phyloP scores from a whole-genome alignment of 2,888 invertebrate species.

The Zelleria hepariella region DNA sequence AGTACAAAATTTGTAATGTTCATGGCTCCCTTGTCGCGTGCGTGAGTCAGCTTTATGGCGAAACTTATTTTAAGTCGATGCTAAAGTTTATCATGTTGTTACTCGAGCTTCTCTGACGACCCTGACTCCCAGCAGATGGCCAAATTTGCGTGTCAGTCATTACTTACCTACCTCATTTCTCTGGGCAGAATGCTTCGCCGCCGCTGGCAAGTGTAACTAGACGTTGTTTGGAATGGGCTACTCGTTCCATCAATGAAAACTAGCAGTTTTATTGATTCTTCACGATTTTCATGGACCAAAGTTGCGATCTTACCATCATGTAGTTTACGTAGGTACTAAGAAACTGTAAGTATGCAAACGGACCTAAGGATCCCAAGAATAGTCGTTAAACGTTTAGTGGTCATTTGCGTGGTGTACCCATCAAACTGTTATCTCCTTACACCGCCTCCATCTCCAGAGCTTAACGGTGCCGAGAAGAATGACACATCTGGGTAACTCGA shows the following conservation, averaged over 20 bases:
- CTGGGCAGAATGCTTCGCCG: too few species aligned
- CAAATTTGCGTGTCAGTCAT: background rate
- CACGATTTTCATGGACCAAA: background rate
- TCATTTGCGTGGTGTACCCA: conserved; percentile 29
- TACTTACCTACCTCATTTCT: background rate
- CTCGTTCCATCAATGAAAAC: too few species aligned
- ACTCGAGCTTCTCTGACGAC: conserved; percentile 5
- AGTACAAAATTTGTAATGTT: background rate
- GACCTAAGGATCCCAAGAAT: conserved; percentile 12
- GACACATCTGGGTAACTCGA: background rate
- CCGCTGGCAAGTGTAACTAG: too few species aligned
- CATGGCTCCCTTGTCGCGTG: background rate
- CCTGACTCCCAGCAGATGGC: conserved; percentile 7
- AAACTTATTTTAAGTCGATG: background rate
- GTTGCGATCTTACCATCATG: background rate
- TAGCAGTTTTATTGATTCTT: background rate
- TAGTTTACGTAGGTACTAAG: background rate
- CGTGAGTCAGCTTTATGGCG: background rate
- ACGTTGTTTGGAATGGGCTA: too few species aligned
- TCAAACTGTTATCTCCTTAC: conserved; percentile 18
- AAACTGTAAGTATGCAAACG: background rate
- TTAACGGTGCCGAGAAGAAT: background rate
- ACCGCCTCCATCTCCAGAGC: background rate
- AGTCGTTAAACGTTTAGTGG: conserved; percentile 43
- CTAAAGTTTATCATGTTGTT: background rate